Percentiles rank a stretch among this genome's conserved stretches.
Conservation (phyloP, 1,140 invertebrate species). For the Rhopalosiphum padi region DNA sequence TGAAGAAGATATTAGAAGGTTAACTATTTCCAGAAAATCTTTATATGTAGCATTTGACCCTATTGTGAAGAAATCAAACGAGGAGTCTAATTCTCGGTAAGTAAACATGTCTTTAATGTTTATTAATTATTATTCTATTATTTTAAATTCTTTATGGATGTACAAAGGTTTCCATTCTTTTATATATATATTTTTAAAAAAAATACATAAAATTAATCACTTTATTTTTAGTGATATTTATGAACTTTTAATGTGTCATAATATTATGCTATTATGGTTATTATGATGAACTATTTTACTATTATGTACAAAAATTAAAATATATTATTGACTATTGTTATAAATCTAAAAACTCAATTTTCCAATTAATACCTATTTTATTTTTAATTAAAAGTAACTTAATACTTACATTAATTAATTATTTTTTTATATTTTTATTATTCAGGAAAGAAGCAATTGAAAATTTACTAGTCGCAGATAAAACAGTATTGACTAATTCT, state of each 20-base stretch:
- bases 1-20: conserved; percentile 45
- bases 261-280: not conserved
- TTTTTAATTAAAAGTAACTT: not conserved
- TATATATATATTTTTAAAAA: not conserved
- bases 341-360: not conserved
- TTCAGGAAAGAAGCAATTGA: conserved; percentile 34
- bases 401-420: not conserved
- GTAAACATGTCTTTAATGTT: not conserved
- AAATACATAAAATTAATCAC: no score
- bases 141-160: not conserved
- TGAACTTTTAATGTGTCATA: not conserved
- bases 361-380: not conserved
- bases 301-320: not conserved
- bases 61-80: conserved; percentile 47
- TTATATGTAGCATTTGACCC: conserved; percentile 49
- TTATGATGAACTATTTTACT: not conserved
- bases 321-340: not conserved
- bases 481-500: conserved; percentile 22
- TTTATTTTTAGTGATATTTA: no score
- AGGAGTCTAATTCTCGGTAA: conserved; percentile 42
- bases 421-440: not conserved
- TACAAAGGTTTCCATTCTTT: not conserved
- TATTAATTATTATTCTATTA: not conserved
- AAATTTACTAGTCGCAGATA: conserved; percentile 5
- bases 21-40: conserved; percentile 53